Evolutionary conservation across 2,888 invertebrate genomes (phyloP).

Genomic region (Synanthedon andrenaeformis): DNA sequence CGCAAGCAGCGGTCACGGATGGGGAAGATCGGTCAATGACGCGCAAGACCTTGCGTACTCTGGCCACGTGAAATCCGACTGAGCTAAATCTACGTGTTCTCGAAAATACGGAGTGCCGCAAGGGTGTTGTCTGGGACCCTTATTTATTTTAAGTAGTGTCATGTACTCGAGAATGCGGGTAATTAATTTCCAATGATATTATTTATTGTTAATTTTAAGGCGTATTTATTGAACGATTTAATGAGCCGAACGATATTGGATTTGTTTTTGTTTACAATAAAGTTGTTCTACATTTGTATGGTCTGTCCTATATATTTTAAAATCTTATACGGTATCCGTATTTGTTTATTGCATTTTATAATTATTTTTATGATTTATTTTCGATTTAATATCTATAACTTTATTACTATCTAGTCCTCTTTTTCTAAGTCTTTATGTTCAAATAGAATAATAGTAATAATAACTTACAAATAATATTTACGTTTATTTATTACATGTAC

Average conservation of each 20-base stretch:
- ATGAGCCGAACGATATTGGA: slow-evolving; percentile 21
- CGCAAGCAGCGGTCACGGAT: slow-evolving; percentile 71
- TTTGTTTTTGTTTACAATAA: slow-evolving; percentile 55
- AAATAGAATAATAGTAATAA: too few relatives aligned
- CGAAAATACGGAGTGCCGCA: slow-evolving; percentile 10
- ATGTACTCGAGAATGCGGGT: slow-evolving; percentile 7
- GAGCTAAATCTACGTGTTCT: slow-evolving; percentile 8
- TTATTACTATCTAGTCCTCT: slow-evolving; percentile 41
- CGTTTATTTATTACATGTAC: slow-evolving; percentile 14
- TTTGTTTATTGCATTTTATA: slow-evolving; percentile 53
- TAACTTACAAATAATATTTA: slow-evolving; percentile 11
- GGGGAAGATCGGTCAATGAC: slow-evolving; percentile 72
- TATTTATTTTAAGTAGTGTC: slow-evolving; percentile 12
- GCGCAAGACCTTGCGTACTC: slow-evolving; percentile 73
- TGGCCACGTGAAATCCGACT: slow-evolving; percentile 62
- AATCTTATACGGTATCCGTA: slow-evolving; percentile 65
- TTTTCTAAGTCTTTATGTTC: slow-evolving; percentile 29
- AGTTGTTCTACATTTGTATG: slow-evolving; percentile 60
- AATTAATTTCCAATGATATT: slow-evolving; percentile 16
- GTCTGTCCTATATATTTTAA: slow-evolving; percentile 33
- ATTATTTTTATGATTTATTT: slow-evolving; percentile 13
- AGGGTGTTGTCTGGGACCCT: slow-evolving; percentile 23
- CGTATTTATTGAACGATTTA: slow-evolving; percentile 56
- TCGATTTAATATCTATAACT: slow-evolving; percentile 21
- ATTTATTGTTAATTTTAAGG: slow-evolving; percentile 49